A percentile compares a stretch with the other conserved stretches of the same genome.
phyloP scores from a whole-genome alignment of 2,797 vertebrate species.

The Hirundo rustica region DNA sequence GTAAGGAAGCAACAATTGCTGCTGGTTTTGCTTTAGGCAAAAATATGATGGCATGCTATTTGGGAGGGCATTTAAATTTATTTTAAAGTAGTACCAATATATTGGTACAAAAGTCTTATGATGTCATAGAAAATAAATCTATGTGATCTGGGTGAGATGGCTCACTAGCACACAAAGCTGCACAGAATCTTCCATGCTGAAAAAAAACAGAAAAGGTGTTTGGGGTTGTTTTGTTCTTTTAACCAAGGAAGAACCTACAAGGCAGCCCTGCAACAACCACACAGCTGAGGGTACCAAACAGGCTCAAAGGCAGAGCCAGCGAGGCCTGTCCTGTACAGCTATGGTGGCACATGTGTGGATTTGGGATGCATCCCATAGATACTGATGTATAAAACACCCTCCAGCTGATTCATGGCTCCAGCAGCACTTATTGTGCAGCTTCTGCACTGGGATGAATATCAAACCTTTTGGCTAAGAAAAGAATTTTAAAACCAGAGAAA shows the following conservation, averaged over 20 bases:
- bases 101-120: not conserved
- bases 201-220: accelerated
- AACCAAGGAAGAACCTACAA: not conserved
- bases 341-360: accelerated
- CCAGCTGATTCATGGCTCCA: not conserved
- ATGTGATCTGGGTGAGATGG: not conserved
- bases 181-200: not conserved
- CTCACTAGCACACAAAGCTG: not conserved
- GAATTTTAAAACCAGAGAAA: not conserved
- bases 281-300: not conserved
- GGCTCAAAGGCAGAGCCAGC: not conserved
- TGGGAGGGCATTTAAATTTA: not conserved
- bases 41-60: not conserved
- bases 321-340: not conserved
- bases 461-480: not conserved
- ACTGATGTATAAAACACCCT: not conserved
- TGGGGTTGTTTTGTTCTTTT: not conserved
- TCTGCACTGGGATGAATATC: not conserved
- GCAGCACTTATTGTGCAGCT: not conserved
- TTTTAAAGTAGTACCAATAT: not conserved
- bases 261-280: not conserved
- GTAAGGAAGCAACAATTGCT: not conserved
- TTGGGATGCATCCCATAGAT: not conserved
- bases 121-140: not conserved
- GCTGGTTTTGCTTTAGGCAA: not conserved